Evolutionary conservation across 2,888 invertebrate genomes (phyloP).

Genomic region (Trachelus stipa): DNA sequence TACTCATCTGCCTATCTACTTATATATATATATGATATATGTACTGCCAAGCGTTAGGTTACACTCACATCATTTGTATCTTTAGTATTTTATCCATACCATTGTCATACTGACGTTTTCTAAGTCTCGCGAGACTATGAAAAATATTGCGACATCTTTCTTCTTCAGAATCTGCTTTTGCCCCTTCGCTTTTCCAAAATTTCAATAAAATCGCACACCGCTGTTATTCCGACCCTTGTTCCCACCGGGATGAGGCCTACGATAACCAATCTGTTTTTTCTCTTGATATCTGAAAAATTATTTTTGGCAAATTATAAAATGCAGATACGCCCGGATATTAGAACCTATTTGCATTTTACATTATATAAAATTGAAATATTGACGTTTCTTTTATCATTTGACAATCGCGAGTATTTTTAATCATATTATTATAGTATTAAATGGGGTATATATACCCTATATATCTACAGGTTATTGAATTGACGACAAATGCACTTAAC

Average conservation of each 20-base stretch:
- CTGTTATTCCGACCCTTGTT: background rate
- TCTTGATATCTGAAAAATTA: background rate
- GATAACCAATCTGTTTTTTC: background rate
- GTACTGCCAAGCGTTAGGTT: background rate
- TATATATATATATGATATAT: background rate
- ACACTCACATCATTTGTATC: background rate
- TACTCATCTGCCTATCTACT: conserved; percentile 1
- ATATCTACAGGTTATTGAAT: background rate
- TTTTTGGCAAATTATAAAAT: background rate
- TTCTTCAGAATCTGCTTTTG: background rate
- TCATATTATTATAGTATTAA: background rate
- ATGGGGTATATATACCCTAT: background rate
- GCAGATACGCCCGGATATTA: background rate
- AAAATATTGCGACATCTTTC: background rate
- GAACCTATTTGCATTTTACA: background rate
- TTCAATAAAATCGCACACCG: background rate
- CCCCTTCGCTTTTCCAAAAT: background rate
- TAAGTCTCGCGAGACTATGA: background rate
- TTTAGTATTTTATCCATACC: background rate
- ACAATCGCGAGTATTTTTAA: background rate
- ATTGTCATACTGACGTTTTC: background rate
- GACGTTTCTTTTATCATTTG: background rate
- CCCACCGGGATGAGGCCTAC: background rate
- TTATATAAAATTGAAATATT: background rate
- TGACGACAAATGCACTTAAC: background rate